These are phyloP conservation scores for Platyscapa corneri DNA, from an alignment of 1,140 invertebrate species.

Conservation along the genomic window DNA sequence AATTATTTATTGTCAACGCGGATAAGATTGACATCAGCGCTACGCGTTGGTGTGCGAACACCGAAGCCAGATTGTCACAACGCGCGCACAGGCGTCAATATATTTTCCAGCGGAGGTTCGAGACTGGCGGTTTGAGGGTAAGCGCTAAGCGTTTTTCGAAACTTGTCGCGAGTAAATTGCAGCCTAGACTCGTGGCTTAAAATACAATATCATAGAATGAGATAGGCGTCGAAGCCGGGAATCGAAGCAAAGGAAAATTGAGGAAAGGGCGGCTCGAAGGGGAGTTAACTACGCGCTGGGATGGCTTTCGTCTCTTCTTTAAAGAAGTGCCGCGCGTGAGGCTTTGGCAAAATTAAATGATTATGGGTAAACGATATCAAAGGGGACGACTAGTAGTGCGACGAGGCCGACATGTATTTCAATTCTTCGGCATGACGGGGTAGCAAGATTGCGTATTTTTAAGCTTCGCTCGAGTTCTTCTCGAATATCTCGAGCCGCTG, in stretches of 20 bases:
- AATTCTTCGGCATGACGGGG: conserved; percentile 75
- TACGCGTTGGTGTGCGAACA: no score
- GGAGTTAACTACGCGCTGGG: conserved; percentile 15
- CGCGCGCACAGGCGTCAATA: no score
- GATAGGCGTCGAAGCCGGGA: neutral
- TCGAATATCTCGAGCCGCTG: conserved; percentile 7
- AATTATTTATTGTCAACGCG: no score
- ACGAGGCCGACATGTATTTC: conserved; percentile 69
- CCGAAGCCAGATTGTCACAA: no score
- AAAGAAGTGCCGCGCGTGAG: conserved; percentile 50
- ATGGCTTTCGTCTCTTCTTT: conserved; percentile 50
- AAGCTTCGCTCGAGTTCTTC: conserved; percentile 64
- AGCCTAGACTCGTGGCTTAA: neutral
- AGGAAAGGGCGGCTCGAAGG: neutral
- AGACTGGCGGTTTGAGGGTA: no score
- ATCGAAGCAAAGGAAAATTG: conserved; percentile 28
- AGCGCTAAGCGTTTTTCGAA: no score
- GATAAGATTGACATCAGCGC: no score
- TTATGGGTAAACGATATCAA: conserved; percentile 76
- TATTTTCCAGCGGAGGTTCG: no score
- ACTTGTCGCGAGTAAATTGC: conserved; percentile 12
- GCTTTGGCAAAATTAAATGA: conserved; percentile 73
- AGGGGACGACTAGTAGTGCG: conserved; percentile 60
- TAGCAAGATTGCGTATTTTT: conserved; percentile 76
- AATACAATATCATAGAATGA: conserved; percentile 1